Conservation (phyloP, 2,113 vertebrate species). For the Suncus etruscus region DNA sequence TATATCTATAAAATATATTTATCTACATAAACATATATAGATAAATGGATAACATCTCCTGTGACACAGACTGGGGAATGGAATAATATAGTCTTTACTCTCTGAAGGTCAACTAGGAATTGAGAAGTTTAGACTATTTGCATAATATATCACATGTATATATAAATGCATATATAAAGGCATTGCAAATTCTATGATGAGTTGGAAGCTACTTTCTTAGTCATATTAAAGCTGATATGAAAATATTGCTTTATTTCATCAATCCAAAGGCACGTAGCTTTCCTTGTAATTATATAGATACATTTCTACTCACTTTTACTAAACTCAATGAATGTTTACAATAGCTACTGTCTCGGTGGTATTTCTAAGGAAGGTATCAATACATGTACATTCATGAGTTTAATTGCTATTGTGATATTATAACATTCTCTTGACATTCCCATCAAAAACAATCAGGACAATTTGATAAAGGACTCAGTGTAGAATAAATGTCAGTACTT, state of each 20-base stretch:
- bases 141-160: background rate
- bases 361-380: background rate
- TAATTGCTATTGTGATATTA: constrained; percentile 9
- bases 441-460: background rate
- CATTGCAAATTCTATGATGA: constrained; percentile 12
- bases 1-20: too few relatives aligned
- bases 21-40: too few relatives aligned
- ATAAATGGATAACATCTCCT: background rate
- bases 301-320: background rate
- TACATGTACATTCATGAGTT: background rate
- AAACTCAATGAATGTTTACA: background rate
- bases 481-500: background rate
- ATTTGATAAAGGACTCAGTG: background rate
- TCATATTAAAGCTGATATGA: constrained; percentile 19
- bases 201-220: constrained; percentile 15
- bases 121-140: background rate
- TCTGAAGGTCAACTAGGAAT: background rate
- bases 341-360: background rate
- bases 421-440: constrained; percentile 7
- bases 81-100: background rate
- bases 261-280: background rate
- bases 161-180: background rate
- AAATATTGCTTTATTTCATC: background rate
- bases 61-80: background rate
- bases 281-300: background rate